Evolutionary conservation across 1,140 invertebrate species (phyloP).

Genomic region (Wiebesia pumilae): DNA sequence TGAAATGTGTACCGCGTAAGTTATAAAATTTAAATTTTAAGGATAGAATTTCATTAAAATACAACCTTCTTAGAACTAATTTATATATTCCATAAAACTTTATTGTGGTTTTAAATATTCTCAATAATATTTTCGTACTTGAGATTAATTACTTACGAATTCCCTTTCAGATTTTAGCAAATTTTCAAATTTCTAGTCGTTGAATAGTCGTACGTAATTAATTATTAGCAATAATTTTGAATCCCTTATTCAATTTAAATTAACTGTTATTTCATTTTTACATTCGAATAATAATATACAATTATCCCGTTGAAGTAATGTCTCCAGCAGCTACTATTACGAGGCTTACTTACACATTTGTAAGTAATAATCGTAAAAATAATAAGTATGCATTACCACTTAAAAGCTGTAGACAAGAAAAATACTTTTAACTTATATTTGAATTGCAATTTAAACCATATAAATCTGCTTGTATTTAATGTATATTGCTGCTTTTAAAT

Average conservation of each 20-base stretch:
- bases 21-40: no score
- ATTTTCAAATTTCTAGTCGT: not conserved
- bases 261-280: not conserved
- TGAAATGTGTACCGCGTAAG: no score
- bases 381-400: not conserved
- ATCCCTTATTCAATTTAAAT: conserved; percentile 1
- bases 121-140: no score
- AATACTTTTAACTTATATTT: no score
- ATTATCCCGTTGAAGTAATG: not conserved
- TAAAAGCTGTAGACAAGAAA: no score
- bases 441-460: no score
- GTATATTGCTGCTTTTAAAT: no score
- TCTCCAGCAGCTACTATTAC: not conserved
- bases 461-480: not conserved
- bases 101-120: no score
- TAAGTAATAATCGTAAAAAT: not conserved
- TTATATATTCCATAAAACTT: no score
- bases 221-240: not conserved
- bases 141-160: no score
- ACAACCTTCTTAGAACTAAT: no score
- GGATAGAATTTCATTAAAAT: no score
- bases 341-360: not conserved
- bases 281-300: not conserved
- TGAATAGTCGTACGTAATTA: not conserved
- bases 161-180: not conserved